Conservation (phyloP, 2,113 vertebrate genomes). For the Heterocephalus glaber region DNA sequence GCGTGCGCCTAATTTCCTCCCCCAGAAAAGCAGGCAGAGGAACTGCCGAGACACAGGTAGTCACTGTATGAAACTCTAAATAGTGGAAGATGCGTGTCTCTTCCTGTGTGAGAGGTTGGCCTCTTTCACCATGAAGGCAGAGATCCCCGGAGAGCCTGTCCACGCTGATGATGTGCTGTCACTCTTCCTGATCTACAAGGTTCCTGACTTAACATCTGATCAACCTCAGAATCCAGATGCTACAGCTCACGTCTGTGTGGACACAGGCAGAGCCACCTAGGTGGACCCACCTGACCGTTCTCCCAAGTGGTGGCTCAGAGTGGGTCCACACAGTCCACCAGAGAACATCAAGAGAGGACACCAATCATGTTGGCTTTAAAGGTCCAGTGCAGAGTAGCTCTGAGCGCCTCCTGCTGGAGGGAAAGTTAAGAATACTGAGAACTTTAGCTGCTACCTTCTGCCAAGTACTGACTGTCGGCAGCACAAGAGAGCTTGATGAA, state of each 20-base stretch:
- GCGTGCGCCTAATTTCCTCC: not conserved
- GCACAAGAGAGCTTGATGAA: not conserved
- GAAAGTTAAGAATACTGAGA: not conserved
- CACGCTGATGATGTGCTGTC: not conserved
- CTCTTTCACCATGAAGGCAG: not conserved
- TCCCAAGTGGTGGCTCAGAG: not conserved
- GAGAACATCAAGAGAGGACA: not conserved
- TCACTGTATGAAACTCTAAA: not conserved
- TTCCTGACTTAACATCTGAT: not conserved
- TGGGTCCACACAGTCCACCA: not conserved
- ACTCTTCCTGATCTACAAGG: not conserved
- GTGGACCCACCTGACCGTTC: not conserved
- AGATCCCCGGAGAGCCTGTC: not conserved
- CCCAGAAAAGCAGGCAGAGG: not conserved
- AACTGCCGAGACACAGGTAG: not conserved
- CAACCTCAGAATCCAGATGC: not conserved
- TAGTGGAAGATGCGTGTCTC: not conserved
- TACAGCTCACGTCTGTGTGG: not conserved
- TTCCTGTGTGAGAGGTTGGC: not conserved
- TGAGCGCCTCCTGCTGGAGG: not conserved
- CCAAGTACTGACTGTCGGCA: rapidly evolving
- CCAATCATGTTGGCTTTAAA: not conserved
- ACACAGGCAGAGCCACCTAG: not conserved
- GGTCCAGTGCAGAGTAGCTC: not conserved
- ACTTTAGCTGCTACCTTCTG: not conserved